Conservation (phyloP, 2,113 vertebrate species). For the Aptenodytes forsteri region DNA sequence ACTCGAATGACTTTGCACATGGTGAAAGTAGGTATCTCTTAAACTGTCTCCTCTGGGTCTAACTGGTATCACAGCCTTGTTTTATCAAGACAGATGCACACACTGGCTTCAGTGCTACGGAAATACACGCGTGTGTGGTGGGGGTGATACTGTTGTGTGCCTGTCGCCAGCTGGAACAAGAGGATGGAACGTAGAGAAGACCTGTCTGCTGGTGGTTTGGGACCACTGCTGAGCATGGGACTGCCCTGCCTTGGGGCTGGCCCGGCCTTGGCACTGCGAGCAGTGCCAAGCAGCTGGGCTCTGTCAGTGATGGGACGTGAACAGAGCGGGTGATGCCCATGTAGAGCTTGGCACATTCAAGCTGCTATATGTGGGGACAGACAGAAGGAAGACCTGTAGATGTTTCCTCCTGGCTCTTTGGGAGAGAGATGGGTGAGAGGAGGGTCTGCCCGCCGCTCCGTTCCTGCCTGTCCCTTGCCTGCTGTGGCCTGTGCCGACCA, state of each 20-base stretch:
- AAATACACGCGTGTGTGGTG: accelerated
- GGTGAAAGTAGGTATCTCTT: background rate
- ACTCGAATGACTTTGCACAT: background rate
- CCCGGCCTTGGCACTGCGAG: background rate
- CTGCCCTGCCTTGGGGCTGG: background rate
- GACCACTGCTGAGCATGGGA: background rate
- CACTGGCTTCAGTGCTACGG: background rate
- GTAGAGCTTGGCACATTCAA: background rate
- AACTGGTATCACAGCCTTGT: background rate
- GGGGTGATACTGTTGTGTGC: background rate
- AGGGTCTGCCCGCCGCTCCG: accelerated
- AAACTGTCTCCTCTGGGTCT: background rate
- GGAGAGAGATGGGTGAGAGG: background rate
- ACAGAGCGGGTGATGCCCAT: background rate
- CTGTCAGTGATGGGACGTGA: accelerated
- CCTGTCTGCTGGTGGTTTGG: background rate
- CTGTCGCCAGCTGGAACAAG: background rate
- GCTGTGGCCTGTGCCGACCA: accelerated
- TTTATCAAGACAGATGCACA: background rate
- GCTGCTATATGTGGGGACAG: background rate
- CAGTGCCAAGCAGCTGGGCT: background rate
- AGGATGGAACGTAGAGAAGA: background rate
- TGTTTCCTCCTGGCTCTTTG: background rate
- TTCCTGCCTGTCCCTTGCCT: background rate
- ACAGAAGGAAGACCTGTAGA: background rate